Evolutionary conservation across 2,797 vertebrate species (phyloP), one percentile per base, ranked within the genome.

Genomic region (Sylvilagus floridanus): DNA sequence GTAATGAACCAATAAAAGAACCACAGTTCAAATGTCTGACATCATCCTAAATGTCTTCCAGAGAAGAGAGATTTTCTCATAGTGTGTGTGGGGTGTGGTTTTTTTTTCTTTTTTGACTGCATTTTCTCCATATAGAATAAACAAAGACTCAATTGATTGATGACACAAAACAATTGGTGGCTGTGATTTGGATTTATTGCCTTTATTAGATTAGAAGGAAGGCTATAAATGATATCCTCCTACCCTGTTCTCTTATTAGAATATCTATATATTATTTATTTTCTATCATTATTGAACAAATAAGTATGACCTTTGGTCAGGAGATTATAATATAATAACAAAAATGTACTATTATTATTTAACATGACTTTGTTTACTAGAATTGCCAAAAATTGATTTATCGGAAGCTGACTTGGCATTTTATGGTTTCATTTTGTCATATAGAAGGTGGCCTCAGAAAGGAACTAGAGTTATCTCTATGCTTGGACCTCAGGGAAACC

Each of bases 1-100:
- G 81, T 96, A 97, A 97, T 96, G 97, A 98, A 90, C 91, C 96
- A 98, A 98, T 98, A 98, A 98, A 98, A 98, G 97, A 98, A 97
- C 96, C 93, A 97, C 84, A 98, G 98, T 98, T 98, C 97, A 92
- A 90, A 95, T 96, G 97, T 90, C 96, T 98, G 98, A 98, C 98
- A 97, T 98, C 98, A 98, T 98, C 81, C 95, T 97, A 32, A 98
- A 97, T 97, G 98, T 98, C 97, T 98, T 97, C 97, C 97, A 98
- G 98, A 98, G 97, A 98, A 97, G 96, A 96, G 92, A 97, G 88
- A 90, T 90, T 97, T 98, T 98, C 97, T 98, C 94, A 92, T 68
- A 94, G 84, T 94, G 90, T 91, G 91, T 57, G 54, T 21, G 54
- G 54, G 42, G 42, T 7, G 42, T 57, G 54, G 54, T 17, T 21